Percentiles rank a stretch among this genome's conserved stretches.
Conservation (phyloP, 2,113 vertebrate genomes). For the Rafetus swinhoei region DNA sequence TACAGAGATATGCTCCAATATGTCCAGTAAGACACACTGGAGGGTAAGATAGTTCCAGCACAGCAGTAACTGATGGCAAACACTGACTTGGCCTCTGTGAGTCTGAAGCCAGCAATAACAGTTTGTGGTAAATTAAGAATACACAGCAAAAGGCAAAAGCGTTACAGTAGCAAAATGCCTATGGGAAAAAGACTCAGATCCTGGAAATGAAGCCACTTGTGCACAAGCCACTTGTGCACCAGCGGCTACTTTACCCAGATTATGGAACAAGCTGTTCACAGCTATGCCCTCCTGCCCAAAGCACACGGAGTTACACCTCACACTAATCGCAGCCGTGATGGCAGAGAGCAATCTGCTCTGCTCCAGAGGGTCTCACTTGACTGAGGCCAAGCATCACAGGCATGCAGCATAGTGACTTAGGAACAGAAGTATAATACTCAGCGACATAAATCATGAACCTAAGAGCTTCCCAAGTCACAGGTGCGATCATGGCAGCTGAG, state of each 20-base stretch:
- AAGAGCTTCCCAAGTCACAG: not conserved
- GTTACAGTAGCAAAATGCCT: not conserved
- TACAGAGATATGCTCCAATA: not conserved
- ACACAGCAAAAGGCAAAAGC: not conserved
- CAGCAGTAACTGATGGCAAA: not conserved
- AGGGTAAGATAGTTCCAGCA: no score
- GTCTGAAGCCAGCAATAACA: not conserved
- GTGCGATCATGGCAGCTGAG: fast-evolving
- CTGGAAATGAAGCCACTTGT: not conserved
- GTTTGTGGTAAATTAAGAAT: not conserved
- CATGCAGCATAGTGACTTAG: not conserved
- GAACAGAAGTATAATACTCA: not conserved
- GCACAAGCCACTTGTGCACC: not conserved
- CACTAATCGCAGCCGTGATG: not conserved
- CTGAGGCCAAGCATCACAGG: not conserved
- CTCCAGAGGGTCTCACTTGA: not conserved
- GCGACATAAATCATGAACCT: not conserved
- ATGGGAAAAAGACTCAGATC: not conserved
- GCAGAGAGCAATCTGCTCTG: not conserved
- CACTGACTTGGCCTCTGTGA: not conserved
- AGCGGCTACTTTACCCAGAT: not conserved
- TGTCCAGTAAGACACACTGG: no score
- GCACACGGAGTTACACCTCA: not conserved
- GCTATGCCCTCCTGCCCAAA: not conserved
- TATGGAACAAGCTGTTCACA: not conserved